Evolutionary conservation across 2,888 invertebrate genomes (phyloP).

Genomic region (Diarsia mendica): DNA sequence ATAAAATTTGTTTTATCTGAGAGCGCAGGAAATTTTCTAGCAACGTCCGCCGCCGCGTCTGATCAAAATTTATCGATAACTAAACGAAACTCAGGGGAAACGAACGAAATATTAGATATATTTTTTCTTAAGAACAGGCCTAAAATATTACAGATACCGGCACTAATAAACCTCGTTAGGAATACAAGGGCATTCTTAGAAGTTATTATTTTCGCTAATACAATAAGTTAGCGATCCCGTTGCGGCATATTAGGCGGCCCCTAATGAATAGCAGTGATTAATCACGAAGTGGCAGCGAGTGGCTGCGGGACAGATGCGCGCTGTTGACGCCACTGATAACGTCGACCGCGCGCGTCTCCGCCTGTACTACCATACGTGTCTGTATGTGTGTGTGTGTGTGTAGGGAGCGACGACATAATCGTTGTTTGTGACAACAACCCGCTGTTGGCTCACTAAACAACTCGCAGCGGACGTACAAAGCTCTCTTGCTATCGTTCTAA

Average conservation of each 20-base stretch:
- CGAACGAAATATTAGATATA: constrained; percentile 23
- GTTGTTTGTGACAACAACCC: constrained; percentile 40
- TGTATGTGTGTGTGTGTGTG: not conserved
- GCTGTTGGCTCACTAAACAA: constrained; percentile 49
- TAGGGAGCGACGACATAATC: constrained; percentile 14
- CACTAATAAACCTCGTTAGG: not conserved
- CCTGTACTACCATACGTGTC: too few species aligned
- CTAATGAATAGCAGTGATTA: constrained; percentile 34
- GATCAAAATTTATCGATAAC: constrained; percentile 64
- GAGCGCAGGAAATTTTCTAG: constrained; percentile 55
- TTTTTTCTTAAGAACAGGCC: constrained; percentile 26
- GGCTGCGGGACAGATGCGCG: constrained; percentile 27
- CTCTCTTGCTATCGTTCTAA: constrained; percentile 44
- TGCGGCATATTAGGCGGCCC: constrained; percentile 4
- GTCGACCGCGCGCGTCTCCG: not conserved
- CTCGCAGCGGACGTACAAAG: constrained; percentile 24
- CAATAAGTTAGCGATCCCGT: constrained; percentile 15
- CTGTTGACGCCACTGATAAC: constrained; percentile 10
- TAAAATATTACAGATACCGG: constrained; percentile 17
- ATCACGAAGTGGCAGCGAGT: constrained; percentile 25
- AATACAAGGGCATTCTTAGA: constrained; percentile 26
- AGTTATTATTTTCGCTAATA: constrained; percentile 27
- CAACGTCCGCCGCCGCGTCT: constrained; percentile 46
- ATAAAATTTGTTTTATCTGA: constrained; percentile 64
- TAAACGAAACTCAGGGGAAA: constrained; percentile 52